Conservation (phyloP, 1,140 invertebrate genomes). For the Stegodyphus mimosarum region DNA sequence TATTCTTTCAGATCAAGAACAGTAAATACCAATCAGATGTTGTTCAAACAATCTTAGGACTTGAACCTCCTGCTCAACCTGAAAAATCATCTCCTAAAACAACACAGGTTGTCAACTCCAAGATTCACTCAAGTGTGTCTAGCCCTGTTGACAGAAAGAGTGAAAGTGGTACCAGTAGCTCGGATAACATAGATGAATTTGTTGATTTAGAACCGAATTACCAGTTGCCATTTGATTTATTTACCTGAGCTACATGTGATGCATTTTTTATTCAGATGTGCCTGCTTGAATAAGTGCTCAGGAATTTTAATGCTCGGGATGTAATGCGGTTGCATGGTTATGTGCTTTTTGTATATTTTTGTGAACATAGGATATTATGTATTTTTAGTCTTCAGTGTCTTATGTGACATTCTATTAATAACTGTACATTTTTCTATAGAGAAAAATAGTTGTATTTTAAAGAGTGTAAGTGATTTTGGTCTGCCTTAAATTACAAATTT, state of each 20-base stretch:
- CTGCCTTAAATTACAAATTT: too few relatives aligned
- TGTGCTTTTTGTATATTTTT: too few relatives aligned
- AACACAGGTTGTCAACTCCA: background rate
- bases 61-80: constrained; percentile 11
- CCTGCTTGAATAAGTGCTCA: constrained; percentile 21
- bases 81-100: too few relatives aligned
- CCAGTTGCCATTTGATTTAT: constrained; percentile 45
- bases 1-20: constrained; percentile 83
- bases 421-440: too few relatives aligned
- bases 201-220: constrained; percentile 49
- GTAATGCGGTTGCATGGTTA: too few relatives aligned
- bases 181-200: constrained; percentile 49
- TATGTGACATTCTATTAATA: too few relatives aligned
- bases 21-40: constrained; percentile 63
- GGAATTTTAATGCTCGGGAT: constrained; percentile 3
- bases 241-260: background rate
- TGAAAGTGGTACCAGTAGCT: constrained; percentile 4
- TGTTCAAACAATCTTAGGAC: constrained; percentile 55
- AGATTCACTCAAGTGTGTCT: background rate
- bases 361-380: too few relatives aligned
- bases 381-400: too few relatives aligned
- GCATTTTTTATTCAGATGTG: background rate
- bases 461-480: too few relatives aligned
- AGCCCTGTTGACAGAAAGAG: background rate
- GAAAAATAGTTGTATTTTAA: too few relatives aligned